A percentile compares a stretch with the other conserved stretches of the same genome.
Evolutionary conservation across 2,888 invertebrate genomes (phyloP).

Genomic region (Isotomurus palustris): DNA sequence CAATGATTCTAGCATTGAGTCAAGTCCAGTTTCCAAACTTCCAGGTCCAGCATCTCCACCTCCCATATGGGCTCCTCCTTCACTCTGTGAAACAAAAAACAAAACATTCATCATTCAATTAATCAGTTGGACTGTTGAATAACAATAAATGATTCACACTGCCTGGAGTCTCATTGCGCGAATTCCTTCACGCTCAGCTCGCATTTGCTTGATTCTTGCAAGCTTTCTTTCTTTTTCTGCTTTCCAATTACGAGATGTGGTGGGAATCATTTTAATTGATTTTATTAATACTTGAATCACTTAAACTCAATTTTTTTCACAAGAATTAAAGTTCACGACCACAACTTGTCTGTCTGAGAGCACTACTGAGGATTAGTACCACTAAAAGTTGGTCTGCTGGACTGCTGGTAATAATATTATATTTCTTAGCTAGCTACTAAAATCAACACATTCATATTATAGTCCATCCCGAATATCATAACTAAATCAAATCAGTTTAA

Average conservation of each 20-base stretch:
- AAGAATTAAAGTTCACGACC: no score
- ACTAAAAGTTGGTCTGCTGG: no score
- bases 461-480: no score
- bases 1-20: constrained; percentile 78
- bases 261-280: constrained; percentile 36
- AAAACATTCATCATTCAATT: not conserved
- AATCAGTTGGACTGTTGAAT: not conserved
- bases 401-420: no score
- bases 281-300: no score
- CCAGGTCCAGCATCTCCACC: constrained; percentile 39
- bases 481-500: no score
- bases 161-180: constrained; percentile 25
- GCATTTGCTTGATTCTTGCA: constrained; percentile 44
- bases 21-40: constrained; percentile 53
- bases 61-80: constrained; percentile 26
- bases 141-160: constrained; percentile 1
- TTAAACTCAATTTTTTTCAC: no score
- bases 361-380: no score
- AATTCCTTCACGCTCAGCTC: constrained; percentile 42
- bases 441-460: no score
- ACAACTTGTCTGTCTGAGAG: no score
- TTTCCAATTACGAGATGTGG: constrained; percentile 45
- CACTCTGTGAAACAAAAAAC: constrained; percentile 27
- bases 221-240: constrained; percentile 46
- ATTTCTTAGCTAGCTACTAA: no score